Evolutionary conservation across 2,113 vertebrate species (phyloP), one percentile per base, ranked within the genome.

Genomic region (Athene cunicularia): DNA sequence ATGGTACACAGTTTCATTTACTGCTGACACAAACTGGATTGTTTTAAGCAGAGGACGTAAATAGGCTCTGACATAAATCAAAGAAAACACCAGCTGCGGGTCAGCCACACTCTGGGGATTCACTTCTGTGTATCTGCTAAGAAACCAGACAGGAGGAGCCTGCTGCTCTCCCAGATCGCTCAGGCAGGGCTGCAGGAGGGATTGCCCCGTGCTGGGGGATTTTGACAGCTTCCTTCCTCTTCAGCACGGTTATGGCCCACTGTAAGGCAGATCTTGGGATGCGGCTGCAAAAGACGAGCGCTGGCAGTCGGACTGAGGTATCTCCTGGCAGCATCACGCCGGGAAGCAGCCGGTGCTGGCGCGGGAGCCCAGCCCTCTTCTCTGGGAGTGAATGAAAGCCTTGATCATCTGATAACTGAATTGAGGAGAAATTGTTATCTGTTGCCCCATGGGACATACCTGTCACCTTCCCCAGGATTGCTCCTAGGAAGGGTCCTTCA

Each of bases 21-120:
- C 94, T 67, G 87, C 94, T 97, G 97, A 95, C 97, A 95, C 0
- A 8, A 58, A 80, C 89, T 87, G 94, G 94, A 96, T 95, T 97
- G 97, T 96, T 96, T 96, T 96, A 95, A 95, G 95, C 87, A 89
- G 95, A 43, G 77, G 89, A 97, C 49, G 0, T 80, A 96, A 96
- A 97, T 95, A 84, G 96, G 67, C 76, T 95, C 62, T 93, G 97
- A 96, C 97, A 97, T 83, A 86, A 95, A 97, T 97, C 96, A 96
- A 92, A 97, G 96, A 93, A 93, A 97, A 80, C 95, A 95, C 90
- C 97, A 97, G 96, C 93, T 96, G 90, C 14, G 3, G 96, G 96
- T 97, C 97, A 95, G 93, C 71, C 2, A 0, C 33, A 4, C 91
- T 91, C 94, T 66, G 74, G 88, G 93, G 92, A 90, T 55, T 83